Conservation (phyloP, 2,888 invertebrate species). For the Rhopalosiphum nymphaeae region DNA sequence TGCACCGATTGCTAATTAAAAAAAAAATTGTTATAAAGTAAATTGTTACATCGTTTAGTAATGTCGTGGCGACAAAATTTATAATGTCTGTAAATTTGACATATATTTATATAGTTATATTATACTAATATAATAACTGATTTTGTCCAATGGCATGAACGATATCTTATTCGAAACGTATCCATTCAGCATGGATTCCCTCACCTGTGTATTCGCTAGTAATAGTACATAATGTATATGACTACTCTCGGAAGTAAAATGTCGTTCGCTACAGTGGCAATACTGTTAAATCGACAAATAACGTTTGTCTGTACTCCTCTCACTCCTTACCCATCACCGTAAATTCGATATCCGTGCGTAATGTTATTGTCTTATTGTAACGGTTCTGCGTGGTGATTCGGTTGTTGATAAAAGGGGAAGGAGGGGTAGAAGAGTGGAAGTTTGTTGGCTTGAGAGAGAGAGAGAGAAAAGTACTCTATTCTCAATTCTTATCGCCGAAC, state of each 20-base stretch:
- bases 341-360: conserved; percentile 38
- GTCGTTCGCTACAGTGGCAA: conserved; percentile 51
- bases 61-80: neutral
- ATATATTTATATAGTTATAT: neutral
- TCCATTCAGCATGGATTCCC: conserved; percentile 24
- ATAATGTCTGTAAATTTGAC: neutral
- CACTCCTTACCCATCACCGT: neutral
- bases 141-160: neutral
- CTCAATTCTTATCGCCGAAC: neutral
- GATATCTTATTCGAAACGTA: conserved; percentile 31
- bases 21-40: neutral
- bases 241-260: conserved; percentile 40
- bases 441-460: neutral
- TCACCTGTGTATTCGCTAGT: neutral
- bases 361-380: conserved; percentile 47
- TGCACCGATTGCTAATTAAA: conserved; percentile 22
- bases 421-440: neutral
- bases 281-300: conserved; percentile 48
- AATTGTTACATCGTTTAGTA: neutral
- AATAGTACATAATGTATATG: neutral
- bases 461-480: conserved; percentile 6
- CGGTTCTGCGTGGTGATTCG: neutral
- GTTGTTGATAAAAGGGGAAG: neutral
- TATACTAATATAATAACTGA: neutral
- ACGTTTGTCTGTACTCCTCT: neutral